A percentile compares a stretch with the other conserved stretches of the same genome.
Evolutionary conservation across 2,888 invertebrate genomes (phyloP).

Genomic region (Hirudinaria manillensis): DNA sequence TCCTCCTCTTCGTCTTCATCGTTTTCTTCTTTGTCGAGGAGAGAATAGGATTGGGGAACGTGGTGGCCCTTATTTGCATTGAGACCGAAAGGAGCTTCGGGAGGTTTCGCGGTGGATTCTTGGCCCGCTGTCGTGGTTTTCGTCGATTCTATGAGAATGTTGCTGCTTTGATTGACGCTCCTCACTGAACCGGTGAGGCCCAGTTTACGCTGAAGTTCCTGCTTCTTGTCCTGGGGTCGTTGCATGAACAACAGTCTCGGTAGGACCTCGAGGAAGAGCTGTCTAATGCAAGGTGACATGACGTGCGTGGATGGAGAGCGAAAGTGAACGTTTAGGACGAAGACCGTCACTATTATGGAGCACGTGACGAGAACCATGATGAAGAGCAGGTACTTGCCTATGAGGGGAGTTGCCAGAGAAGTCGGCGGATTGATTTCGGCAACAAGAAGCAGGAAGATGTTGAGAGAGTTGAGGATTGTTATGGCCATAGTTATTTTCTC

Average conservation of each 20-base stretch:
- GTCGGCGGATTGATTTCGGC: constrained; percentile 98
- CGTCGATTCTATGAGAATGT: not conserved
- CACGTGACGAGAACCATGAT: constrained; percentile 98
- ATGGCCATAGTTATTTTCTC: constrained; percentile 94
- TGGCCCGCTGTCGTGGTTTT: not conserved
- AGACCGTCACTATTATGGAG: constrained; percentile 91
- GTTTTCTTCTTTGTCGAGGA: not conserved
- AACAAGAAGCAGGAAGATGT: constrained; percentile 95
- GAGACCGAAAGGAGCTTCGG: not conserved
- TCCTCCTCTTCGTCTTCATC: constrained; percentile 20
- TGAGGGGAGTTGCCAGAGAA: constrained; percentile 71
- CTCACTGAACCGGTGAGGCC: not conserved
- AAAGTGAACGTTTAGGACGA: constrained; percentile 93
- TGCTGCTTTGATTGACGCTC: not conserved
- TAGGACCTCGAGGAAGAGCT: constrained; percentile 87
- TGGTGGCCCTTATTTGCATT: too few species aligned
- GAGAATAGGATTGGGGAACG: not conserved
- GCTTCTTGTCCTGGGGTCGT: constrained; percentile 61
- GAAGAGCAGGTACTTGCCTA: constrained; percentile 88
- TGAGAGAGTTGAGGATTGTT: constrained; percentile 94
- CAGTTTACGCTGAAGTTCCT: constrained; percentile 8
- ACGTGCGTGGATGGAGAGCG: constrained; percentile 92
- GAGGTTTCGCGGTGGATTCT: not conserved
- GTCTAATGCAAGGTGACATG: constrained; percentile 94
- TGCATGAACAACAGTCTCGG: constrained; percentile 86